Conservation (phyloP, 2,113 vertebrate genomes). For the pig (Sus scrofa) region T2T-Sscrofa CM000824.6:233200501-233201000, state of each 20-base stretch:
- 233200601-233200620: neutral
- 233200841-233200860: too few relatives aligned
- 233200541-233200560: neutral
- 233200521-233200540: neutral
- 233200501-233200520: neutral
- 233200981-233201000: neutral
- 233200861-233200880: too few relatives aligned
- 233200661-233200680: too few relatives aligned
- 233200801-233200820: too few relatives aligned
- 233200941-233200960: neutral
- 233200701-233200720: too few relatives aligned
- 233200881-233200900: too few relatives aligned
- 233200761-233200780: too few relatives aligned
- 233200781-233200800: too few relatives aligned
- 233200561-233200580: neutral
- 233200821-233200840: too few relatives aligned
- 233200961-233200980: neutral
- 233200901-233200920: neutral
- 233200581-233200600: neutral
- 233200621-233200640: neutral
- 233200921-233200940: neutral
- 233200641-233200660: neutral
- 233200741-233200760: too few relatives aligned
- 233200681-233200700: too few relatives aligned
- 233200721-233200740: too few relatives aligned